Base-by-base conservation (phyloP, 2,113 vertebrate species). In the Montifringilla adamsi region DNA sequence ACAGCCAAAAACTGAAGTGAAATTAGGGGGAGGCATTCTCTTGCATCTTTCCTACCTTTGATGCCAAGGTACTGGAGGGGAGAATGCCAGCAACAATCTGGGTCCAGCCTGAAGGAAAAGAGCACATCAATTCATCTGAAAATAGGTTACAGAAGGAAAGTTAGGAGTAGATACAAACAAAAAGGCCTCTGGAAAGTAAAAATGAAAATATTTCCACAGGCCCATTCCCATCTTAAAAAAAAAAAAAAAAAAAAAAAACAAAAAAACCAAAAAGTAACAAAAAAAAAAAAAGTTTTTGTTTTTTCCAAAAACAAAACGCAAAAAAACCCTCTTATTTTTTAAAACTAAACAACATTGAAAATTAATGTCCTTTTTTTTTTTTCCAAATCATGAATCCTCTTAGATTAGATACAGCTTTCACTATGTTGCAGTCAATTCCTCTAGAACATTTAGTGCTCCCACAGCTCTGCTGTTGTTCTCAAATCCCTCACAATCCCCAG, bases 221-320 rank as follows among this genome's bases (percentile, higher is more conserved):
- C 2, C 0, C 5, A 37, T 62, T 84, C 21, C 5, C 27, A 24
- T 60, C 39, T 41, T 41, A 41, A 41, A 41, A 41, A 41, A 13
- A 23, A 58, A 58, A n/a, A 7, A 37, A 59, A 59, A 35, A 9
- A 0, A 0, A 4, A 49, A 33, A 35, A 2, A 10, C 6, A 35
- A n/a, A 33, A 49, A 49, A 23, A 12, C 44, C 1, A 27, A 44
- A 58, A 43, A 69, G 39, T 2, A 37, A 37, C 37, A 8, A 37
- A 37, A 37, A 37, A 37, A 37, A 37, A 43, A 43, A 43, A 43
- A 6, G n/a, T n/a, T n/a, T n/a, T n/a, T n/a, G n/a, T n/a, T n/a
- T n/a, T n/a, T n/a, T n/a, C n/a, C 43, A 43, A 43, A 43, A 43
- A 17, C 43, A 43, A 43, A 43, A 43, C 13, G 39, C 16, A 30